A percentile compares a stretch with the other conserved stretches of the same genome.
Evolutionary conservation across 2,113 vertebrate genomes (phyloP).

Genomic region (Cepphus grylle): DNA sequence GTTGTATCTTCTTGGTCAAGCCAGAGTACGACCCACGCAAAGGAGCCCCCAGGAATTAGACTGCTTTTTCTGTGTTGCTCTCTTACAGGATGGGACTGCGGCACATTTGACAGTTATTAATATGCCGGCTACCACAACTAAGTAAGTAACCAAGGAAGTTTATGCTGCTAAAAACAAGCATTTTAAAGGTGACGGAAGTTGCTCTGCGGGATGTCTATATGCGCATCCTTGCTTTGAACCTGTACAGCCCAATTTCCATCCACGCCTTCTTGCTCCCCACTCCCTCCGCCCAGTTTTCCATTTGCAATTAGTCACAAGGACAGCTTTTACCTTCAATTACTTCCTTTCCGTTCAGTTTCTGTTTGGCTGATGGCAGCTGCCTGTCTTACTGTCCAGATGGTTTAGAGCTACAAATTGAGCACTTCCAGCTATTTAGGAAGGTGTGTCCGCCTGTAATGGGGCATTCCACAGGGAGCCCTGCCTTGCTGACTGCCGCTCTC

Average conservation of each 20-base stretch:
- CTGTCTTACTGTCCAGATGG: not conserved
- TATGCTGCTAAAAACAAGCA: not conserved
- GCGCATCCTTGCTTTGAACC: not conserved
- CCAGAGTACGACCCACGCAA: not conserved
- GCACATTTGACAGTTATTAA: conserved; percentile 55
- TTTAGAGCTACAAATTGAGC: not conserved
- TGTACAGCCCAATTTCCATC: not conserved
- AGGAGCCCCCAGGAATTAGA: not conserved
- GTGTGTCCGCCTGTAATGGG: not conserved
- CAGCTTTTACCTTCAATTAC: not conserved
- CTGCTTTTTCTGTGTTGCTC: not conserved
- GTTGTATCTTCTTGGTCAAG: not conserved
- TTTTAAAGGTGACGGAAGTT: not conserved
- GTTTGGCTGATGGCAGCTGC: not conserved
- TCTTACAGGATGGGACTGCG: conserved; percentile 57
- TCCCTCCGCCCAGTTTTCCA: not conserved
- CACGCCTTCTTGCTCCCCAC: not conserved
- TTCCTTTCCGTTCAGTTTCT: not conserved
- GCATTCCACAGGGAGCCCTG: not conserved
- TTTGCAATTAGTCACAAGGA: not conserved
- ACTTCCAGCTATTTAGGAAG: not conserved
- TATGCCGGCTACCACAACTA: conserved; percentile 46
- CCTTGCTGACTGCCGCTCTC: not conserved
- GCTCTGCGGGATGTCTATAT: not conserved
- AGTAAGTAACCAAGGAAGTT: conserved; percentile 37